Evolutionary conservation across 1,140 invertebrate species (phyloP), one percentile per base, ranked within the genome.

Genomic region (Polyergus mexicanus): DNA sequence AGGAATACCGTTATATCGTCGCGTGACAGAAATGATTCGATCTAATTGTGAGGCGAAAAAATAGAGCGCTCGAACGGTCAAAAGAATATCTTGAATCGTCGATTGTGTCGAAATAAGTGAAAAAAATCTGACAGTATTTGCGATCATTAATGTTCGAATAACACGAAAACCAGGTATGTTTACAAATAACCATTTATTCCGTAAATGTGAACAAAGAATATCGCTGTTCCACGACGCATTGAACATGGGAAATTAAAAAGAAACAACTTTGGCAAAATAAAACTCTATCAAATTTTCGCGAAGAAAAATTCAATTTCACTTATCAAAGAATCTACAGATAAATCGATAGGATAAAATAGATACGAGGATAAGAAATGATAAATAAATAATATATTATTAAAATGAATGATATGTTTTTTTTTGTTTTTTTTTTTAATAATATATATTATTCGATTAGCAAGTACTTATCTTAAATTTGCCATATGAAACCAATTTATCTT

Each of bases 1-100:
- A 75, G 56, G 8, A 6, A 58, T 22, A 62, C 4, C 0, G n/a
- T 51, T 47, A 19, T 19, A 3, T 51, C 41, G 3, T 44, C n/a
- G 41, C 28, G 41, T 66, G 60, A 66, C 63, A 19, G 10, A 13
- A 80, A 54, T 80, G 76, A 80, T 68, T 68, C 47, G 19, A 65
- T 19, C 63, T 68, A 68, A 80, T 68, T 80, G 44, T 16, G 16
- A 80, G 11, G 28, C 19, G 8, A 22, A 56, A 72, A 22, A 78
- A 22, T 44, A 16, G 32, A 66, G 2, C 51, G 16, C 38, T 47
- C 38, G 1, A 8, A 41, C 22, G 19, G 22, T 44, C 32, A 32
- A 32, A 32, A 32, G 32, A 32, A 44, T 11, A 32, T 22, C 32
- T n/a, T 1, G 16, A 11, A 19, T 41, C 10, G 5, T 44, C 3